A percentile compares a stretch with the other conserved stretches of the same genome.
phyloP scores from a whole-genome alignment of 2,888 invertebrate species.

The Aphidius colemani region DNA sequence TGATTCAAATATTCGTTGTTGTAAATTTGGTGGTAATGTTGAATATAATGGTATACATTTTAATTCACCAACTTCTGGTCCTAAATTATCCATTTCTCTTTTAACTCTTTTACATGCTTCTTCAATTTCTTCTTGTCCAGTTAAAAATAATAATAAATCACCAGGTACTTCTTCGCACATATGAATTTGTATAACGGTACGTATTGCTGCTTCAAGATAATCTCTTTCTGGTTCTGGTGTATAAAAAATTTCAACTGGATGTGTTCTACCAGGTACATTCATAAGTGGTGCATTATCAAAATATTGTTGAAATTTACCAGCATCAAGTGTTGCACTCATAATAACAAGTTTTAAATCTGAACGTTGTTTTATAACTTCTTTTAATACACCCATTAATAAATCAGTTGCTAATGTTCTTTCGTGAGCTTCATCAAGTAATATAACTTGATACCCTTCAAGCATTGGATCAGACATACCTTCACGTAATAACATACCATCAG shows the following conservation, averaged over 20 bases:
- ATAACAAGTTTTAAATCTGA: slow-evolving; percentile 94
- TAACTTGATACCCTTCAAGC: slow-evolving; percentile 93
- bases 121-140: slow-evolving; percentile 94
- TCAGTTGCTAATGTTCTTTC: slow-evolving; percentile 98
- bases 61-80: slow-evolving; percentile 94
- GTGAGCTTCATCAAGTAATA: slow-evolving; percentile 97
- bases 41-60: slow-evolving; percentile 99
- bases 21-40: slow-evolving; percentile 94
- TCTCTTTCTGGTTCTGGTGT: slow-evolving; percentile 98
- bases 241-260: slow-evolving; percentile 97
- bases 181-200: slow-evolving; percentile 97
- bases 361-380: slow-evolving; percentile 94
- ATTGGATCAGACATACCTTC: slow-evolving; percentile 99
- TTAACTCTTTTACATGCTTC: slow-evolving; percentile 98
- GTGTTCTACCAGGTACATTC: slow-evolving; percentile 96
- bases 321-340: slow-evolving; percentile 99
- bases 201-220: slow-evolving; percentile 96
- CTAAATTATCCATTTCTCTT: slow-evolving; percentile 92
- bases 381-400: slow-evolving; percentile 97
- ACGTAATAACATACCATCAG: slow-evolving; percentile 98
- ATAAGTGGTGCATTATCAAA: slow-evolving; percentile 98
- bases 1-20: slow-evolving; percentile 96
- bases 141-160: slow-evolving; percentile 90
- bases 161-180: slow-evolving; percentile 93
- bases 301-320: slow-evolving; percentile 99